Conservation (phyloP, 2,113 vertebrate species). For the Ranitomeya variabilis region DNA sequence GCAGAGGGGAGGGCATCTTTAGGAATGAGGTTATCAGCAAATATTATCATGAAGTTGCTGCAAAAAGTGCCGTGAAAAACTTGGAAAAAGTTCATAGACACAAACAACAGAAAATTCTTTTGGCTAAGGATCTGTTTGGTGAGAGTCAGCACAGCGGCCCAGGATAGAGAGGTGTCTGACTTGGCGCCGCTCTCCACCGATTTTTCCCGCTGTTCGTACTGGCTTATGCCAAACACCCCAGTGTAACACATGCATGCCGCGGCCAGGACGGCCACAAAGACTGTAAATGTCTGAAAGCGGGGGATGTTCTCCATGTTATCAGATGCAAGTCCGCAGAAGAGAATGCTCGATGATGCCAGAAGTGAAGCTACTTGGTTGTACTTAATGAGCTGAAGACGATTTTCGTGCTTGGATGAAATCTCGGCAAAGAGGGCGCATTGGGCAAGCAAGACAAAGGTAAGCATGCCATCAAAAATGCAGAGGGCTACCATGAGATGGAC, state of each 20-base stretch:
- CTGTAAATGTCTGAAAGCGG: conserved; percentile 74
- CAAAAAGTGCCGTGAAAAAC: conserved; percentile 86
- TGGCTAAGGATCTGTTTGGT: conserved; percentile 81
- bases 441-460: conserved; percentile 84
- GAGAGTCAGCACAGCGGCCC: conserved; percentile 70
- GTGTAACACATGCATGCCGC: conserved; percentile 81
- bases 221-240: conserved; percentile 73
- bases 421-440: conserved; percentile 85
- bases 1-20: conserved; percentile 75
- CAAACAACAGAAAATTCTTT: conserved; percentile 82
- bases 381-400: conserved; percentile 76
- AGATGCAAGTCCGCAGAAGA: conserved; percentile 83
- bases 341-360: conserved; percentile 78
- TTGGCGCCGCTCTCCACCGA: not conserved
- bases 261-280: conserved; percentile 72
- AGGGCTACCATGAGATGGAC: conserved; percentile 79
- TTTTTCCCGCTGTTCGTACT: conserved; percentile 68
- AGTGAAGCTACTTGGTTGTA: conserved; percentile 83
- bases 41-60: conserved; percentile 91
- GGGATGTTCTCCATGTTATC: conserved; percentile 82
- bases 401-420: conserved; percentile 75
- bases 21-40: conserved; percentile 85
- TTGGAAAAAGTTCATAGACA: conserved; percentile 89
- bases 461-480: conserved; percentile 80
- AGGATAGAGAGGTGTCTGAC: conserved; percentile 62